Percentiles rank a stretch among this genome's conserved stretches.
Evolutionary conservation across 2,888 invertebrate genomes (phyloP).

Genomic region (Nipponacmea schrenckii): DNA sequence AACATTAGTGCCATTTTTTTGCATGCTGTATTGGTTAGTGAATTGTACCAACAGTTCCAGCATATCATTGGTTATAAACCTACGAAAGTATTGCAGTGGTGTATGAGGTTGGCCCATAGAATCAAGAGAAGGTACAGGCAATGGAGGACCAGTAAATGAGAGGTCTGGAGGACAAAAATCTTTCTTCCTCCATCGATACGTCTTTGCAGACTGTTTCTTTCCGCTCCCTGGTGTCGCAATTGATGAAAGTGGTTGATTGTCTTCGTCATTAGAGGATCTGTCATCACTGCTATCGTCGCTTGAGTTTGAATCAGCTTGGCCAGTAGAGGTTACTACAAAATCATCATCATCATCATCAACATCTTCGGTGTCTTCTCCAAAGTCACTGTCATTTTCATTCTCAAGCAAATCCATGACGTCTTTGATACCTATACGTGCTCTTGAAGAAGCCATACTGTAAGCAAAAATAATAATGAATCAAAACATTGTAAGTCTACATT

Average conservation of each 20-base stretch:
- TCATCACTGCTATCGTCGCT: no score
- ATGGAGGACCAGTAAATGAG: not conserved
- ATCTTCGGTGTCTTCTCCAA: not conserved
- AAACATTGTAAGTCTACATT: no score
- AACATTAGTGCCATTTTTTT: conserved; percentile 16
- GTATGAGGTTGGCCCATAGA: not conserved
- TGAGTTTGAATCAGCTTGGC: no score
- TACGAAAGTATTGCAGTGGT: not conserved
- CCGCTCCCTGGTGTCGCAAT: no score
- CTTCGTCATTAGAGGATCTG: not conserved
- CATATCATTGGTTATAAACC: not conserved
- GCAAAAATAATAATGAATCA: no score
- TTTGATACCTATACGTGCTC: no score
- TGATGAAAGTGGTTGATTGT: not conserved
- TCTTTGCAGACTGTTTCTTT: not conserved
- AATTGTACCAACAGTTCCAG: not conserved
- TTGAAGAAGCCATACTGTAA: no score
- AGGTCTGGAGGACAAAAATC: not conserved
- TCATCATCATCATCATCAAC: not conserved
- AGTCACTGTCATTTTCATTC: not conserved
- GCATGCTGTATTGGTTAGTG: conserved; percentile 16
- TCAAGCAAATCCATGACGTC: no score
- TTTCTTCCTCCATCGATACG: not conserved
- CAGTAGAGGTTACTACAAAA: not conserved
- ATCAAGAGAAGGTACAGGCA: not conserved